Base-by-base conservation (phyloP, 1,140 invertebrate genomes). In the Sarcophaga bullata region DNA sequence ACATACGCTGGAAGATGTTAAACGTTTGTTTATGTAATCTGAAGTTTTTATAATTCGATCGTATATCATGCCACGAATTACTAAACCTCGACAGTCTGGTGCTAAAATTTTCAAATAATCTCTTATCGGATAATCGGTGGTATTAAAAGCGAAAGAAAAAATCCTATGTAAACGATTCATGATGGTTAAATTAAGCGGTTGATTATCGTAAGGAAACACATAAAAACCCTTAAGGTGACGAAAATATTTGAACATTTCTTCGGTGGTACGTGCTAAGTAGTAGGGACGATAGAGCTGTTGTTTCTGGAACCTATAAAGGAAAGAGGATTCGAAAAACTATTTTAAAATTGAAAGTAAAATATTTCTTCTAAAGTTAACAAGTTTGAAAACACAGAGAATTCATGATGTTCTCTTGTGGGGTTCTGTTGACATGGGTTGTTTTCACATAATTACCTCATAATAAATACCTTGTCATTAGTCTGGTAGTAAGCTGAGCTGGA, bases 1-100 rank as follows among this genome's bases (percentile, higher is more conserved):
- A 58, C 88, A 89, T 75, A 87, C 85, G 83, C 89, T 85, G 47
- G 85, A 80, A n/a, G 88, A 85, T 17, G 87, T 89, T 19, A 85
- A 54, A 15, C 88, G 85, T 58, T 87, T 85, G 37, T 87, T 19
- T 68, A 89, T 88, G 73, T 86, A 54, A 72, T 85, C 84, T 13
- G 83, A 86, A 73, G 85, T 84, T 82, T 89, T 86, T 9, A 88
- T 84, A 0, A 83, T 82, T n/a, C 49, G 49, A 6, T 88, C 88
- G 48, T 84, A 88, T 80, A 89, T 82, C 46, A 87, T 86, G 9
- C 87, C 86, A 25, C 86, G 84, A 48, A 85, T 81, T 17, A 89
- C 84, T 48, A 89, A 19, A n/a, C 89, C 86, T 15, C 83, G 81
- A 78, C 88, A 89, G 75, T 85, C 85, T 13, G 88, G 86, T 46